These are phyloP conservation scores for Pollicipes pollicipes DNA, from an alignment of 1,140 invertebrate genomes.

Conservation along the genomic window DNA sequence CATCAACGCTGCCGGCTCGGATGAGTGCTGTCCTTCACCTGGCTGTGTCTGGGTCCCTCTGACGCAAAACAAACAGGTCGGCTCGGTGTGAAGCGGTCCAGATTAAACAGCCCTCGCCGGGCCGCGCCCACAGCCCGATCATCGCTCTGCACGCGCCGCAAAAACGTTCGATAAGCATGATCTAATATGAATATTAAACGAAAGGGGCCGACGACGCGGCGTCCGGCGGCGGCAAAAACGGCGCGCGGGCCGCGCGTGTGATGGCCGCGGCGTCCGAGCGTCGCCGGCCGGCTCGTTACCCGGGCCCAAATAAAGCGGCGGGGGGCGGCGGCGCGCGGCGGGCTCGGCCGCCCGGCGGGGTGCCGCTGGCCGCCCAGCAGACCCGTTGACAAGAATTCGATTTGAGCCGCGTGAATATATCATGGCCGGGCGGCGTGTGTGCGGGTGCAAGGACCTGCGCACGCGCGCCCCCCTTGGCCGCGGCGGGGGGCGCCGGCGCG, in stretches of 20 bases:
- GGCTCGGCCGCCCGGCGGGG: too few species aligned
- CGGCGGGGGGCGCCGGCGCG: too few species aligned
- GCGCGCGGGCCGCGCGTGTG: too few species aligned
- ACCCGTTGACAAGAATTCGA: constrained; percentile 1
- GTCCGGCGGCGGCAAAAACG: not conserved
- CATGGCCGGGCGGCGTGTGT: not conserved
- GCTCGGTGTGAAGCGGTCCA: not conserved
- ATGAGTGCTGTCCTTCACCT: not conserved
- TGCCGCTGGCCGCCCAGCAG: not conserved
- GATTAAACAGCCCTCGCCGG: not conserved
- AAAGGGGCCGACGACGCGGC: not conserved
- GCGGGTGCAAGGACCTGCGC: not conserved
- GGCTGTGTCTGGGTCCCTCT: not conserved
- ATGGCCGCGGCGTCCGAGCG: too few species aligned
- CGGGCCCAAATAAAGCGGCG: not conserved
- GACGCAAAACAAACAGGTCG: not conserved
- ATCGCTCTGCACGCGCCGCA: not conserved
- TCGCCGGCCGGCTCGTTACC: not conserved
- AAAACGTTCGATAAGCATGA: not conserved
- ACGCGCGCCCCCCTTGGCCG: not conserved
- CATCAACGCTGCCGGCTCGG: too few species aligned
- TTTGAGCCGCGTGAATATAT: not conserved
- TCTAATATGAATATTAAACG: constrained; percentile 2
- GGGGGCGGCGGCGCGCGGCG: too few species aligned
- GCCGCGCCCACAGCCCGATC: not conserved